These are phyloP conservation scores for Telmatherina bonti DNA, from an alignment of 2,797 vertebrate genomes.

Conservation along the genomic window DNA sequence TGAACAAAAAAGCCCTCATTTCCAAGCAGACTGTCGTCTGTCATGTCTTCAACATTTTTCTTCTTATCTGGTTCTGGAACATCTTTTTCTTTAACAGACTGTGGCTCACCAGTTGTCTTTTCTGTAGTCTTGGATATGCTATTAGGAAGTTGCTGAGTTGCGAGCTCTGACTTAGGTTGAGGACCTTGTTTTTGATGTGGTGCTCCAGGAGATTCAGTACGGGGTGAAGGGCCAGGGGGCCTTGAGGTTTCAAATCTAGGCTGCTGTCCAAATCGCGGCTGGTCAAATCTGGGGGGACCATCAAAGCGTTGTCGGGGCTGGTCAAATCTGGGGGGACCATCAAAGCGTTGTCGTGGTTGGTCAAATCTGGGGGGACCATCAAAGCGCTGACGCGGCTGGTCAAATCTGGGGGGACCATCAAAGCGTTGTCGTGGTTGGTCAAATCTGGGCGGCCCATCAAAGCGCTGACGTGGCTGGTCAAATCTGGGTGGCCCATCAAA, in stretches of 20 bases:
- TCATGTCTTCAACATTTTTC: conserved; percentile 60
- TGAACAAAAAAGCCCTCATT: conserved; percentile 81
- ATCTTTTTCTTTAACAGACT: conserved; percentile 51
- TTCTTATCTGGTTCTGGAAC: conserved; percentile 27
- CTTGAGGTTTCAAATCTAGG: conserved; percentile 70
- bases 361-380: conserved; percentile 87
- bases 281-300: conserved; percentile 81
- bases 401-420: conserved; percentile 63
- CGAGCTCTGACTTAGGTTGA: conserved; percentile 50
- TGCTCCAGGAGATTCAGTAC: conserved; percentile 69
- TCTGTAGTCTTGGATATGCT: conserved; percentile 47
- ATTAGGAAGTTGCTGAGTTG: conserved; percentile 29
- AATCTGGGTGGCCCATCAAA: conserved; percentile 86
- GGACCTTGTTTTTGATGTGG: conserved; percentile 54
- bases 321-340: conserved; percentile 87
- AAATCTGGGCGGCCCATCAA: conserved; percentile 81
- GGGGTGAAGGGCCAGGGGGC: conserved; percentile 43
- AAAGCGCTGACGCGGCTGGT: conserved; percentile 77
- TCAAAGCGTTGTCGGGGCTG: conserved; percentile 79
- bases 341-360: conserved; percentile 81
- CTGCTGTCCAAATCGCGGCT: conserved; percentile 72
- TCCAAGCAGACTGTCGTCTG: conserved; percentile 77
- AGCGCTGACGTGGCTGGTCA: conserved; percentile 68
- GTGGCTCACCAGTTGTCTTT: conserved; percentile 20
- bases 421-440: conserved; percentile 73